phyloP scores from a whole-genome alignment of 1,140 invertebrate species.

The Pemphigus obesinymphae region DNA sequence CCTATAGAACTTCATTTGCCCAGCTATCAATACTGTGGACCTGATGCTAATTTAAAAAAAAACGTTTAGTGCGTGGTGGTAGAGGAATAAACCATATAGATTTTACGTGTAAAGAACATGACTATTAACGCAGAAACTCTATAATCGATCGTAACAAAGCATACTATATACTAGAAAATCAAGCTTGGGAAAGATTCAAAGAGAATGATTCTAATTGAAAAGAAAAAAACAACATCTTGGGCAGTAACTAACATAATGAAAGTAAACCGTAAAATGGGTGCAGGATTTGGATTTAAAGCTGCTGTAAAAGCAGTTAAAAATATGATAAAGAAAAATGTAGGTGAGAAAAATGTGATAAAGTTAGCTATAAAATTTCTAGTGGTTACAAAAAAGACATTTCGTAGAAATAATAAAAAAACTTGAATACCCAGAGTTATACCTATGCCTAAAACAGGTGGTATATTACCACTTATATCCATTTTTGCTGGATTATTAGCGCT shows the following conservation, averaged over 20 bases:
- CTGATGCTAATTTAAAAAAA: no score
- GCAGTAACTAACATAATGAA: no score
- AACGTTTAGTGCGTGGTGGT: conserved; percentile 51
- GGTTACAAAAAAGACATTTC: not conserved
- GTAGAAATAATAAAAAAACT: not conserved
- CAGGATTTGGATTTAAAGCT: conserved; percentile 36
- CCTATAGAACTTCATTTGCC: no score
- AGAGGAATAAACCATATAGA: conserved; percentile 52
- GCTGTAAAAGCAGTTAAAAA: not conserved
- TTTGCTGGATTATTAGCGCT: no score
- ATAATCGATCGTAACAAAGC: conserved; percentile 49
- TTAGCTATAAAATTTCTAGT: not conserved
- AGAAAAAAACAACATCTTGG: conserved; percentile 49
- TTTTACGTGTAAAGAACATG: conserved; percentile 51
- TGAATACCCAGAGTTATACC: not conserved
- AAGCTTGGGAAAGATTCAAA: no score
- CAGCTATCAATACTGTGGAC: no score
- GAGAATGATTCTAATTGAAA: conserved; percentile 49
- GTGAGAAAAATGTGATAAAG: not conserved
- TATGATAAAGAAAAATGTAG: not conserved
- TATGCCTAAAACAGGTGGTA: not conserved
- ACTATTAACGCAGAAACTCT: conserved; percentile 51
- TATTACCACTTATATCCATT: no score
- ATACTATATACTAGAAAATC: no score
- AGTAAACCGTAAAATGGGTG: conserved; percentile 49